phyloP scores from a whole-genome alignment of 64 coral and sea anemone genomes.

The Platygyra sinensis region DNA sequence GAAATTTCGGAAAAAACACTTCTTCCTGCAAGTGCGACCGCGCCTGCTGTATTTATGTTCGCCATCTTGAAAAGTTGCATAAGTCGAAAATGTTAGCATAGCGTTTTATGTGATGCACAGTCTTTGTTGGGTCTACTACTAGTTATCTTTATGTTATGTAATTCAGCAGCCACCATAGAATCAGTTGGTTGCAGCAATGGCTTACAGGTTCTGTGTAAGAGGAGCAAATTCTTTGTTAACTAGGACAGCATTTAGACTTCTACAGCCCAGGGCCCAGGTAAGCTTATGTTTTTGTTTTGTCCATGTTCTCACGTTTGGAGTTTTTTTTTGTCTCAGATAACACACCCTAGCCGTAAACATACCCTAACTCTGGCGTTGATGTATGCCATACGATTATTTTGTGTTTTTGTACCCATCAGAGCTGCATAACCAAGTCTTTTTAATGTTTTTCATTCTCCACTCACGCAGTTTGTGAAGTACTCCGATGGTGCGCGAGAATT shows the following conservation, averaged over 20 bases:
- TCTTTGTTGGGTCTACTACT: background rate
- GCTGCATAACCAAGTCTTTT: background rate
- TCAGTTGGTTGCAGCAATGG: background rate
- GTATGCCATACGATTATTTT: background rate
- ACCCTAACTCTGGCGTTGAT: background rate
- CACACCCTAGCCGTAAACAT: background rate
- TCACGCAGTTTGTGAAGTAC: background rate
- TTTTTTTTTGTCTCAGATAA: background rate
- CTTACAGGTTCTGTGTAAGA: slow-evolving; percentile 12
- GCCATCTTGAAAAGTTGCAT: slow-evolving; percentile 44
- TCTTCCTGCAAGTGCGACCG: background rate
- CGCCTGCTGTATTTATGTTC: slow-evolving; percentile 3
- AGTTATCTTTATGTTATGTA: background rate
- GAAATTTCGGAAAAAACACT: background rate
- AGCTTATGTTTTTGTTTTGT: background rate
- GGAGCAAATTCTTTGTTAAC: slow-evolving; percentile 21
- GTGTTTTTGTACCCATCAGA: too few relatives aligned
- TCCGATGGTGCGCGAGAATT: background rate
- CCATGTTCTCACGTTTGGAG: background rate
- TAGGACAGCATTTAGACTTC: slow-evolving; percentile 15
- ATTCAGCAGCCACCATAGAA: background rate
- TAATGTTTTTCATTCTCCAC: background rate
- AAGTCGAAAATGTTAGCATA: slow-evolving; percentile 24
- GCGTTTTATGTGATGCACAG: background rate
- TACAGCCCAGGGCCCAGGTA: background rate